Evolutionary conservation across 2,888 invertebrate species (phyloP).

Genomic region (Cabera pusaria): DNA sequence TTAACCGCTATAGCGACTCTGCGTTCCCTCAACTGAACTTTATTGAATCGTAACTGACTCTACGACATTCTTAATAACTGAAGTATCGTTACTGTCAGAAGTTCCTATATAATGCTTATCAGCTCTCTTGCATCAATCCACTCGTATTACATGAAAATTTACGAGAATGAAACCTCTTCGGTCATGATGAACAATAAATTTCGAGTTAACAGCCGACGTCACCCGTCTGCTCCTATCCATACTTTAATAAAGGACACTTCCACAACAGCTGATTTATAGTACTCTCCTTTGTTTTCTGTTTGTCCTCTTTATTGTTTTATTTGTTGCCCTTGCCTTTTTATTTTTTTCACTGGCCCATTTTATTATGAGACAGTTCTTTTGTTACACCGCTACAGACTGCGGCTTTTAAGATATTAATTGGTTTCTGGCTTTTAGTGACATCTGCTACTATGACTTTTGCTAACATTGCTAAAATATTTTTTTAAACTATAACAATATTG

Average conservation of each 20-base stretch:
- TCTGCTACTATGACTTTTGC: slow-evolving; percentile 10
- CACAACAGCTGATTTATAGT: slow-evolving; percentile 63
- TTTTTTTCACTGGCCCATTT: slow-evolving; percentile 40
- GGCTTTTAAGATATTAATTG: slow-evolving; percentile 42
- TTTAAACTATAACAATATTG: no score
- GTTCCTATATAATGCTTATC: slow-evolving; percentile 49
- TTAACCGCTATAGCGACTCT: no score
- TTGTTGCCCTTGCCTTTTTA: slow-evolving; percentile 37
- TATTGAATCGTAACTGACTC: no score
- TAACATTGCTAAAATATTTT: no score
- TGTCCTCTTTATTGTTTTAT: slow-evolving; percentile 53
- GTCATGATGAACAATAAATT: slow-evolving; percentile 74
- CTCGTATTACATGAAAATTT: slow-evolving; percentile 74
- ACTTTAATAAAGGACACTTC: slow-evolving; percentile 51
- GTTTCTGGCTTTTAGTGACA: slow-evolving; percentile 27
- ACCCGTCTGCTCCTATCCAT: slow-evolving; percentile 53
- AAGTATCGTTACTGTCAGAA: slow-evolving; percentile 2
- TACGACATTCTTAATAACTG: no score
- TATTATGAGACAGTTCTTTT: slow-evolving; percentile 47
- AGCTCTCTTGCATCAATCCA: slow-evolving; percentile 67
- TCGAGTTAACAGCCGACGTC: slow-evolving; percentile 61
- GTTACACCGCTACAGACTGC: slow-evolving; percentile 39
- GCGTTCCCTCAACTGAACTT: no score
- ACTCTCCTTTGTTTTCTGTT: slow-evolving; percentile 53
- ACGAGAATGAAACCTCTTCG: slow-evolving; percentile 64